Evolutionary conservation across 2,888 invertebrate genomes (phyloP).

Genomic region (Scelioninae gen. 1): DNA sequence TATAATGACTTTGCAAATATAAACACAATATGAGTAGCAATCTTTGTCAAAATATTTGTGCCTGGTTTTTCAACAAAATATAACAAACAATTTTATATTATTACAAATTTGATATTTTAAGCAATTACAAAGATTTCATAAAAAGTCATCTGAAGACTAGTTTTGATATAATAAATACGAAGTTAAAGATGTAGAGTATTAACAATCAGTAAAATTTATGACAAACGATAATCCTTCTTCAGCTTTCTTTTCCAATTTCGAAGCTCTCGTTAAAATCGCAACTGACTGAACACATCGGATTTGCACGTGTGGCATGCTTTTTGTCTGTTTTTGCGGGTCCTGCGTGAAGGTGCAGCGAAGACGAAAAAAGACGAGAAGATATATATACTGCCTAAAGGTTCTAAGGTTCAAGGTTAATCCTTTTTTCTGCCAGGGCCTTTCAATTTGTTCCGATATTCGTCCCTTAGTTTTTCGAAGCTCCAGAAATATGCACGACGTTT

Average conservation of each 20-base stretch:
- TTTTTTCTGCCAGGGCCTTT: constrained; percentile 62
- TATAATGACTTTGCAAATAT: too few relatives aligned
- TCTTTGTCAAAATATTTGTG: too few relatives aligned
- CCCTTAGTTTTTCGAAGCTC: constrained; percentile 61
- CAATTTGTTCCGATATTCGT: constrained; percentile 63
- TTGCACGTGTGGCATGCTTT: constrained; percentile 46
- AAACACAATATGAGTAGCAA: too few relatives aligned
- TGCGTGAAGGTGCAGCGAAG: constrained; percentile 52
- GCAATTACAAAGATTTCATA: too few relatives aligned
- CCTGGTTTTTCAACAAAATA: too few relatives aligned
- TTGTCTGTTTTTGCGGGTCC: constrained; percentile 56
- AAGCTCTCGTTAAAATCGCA: constrained; percentile 66
- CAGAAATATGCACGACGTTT: constrained; percentile 54
- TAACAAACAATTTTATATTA: too few relatives aligned
- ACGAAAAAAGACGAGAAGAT: constrained; percentile 44
- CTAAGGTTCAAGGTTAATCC: constrained; percentile 69
- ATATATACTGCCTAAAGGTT: constrained; percentile 65
- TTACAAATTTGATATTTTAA: too few relatives aligned
- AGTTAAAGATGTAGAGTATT: too few relatives aligned
- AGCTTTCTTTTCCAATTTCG: constrained; percentile 52
- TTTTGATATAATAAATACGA: too few relatives aligned
- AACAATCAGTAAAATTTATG: constrained; percentile 21
- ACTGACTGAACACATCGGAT: constrained; percentile 53
- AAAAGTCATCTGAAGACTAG: too few relatives aligned
- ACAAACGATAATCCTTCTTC: constrained; percentile 15